Percentiles rank a stretch among this genome's conserved stretches.
phyloP scores from a whole-genome alignment of 2,113 vertebrate species.

The Etheostoma spectabile region DNA sequence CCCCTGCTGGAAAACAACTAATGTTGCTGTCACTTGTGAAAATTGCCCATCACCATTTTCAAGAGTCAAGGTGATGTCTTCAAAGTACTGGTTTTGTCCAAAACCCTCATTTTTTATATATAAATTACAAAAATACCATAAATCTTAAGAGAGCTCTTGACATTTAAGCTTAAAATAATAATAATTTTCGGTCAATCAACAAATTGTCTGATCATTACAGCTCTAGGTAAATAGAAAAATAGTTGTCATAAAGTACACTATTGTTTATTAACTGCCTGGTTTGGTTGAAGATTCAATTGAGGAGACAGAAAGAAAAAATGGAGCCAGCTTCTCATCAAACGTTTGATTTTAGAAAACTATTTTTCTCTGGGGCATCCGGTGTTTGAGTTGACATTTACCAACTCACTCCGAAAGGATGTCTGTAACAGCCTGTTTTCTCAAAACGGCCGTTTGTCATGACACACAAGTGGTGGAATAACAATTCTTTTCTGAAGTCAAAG shows the following conservation, averaged over 20 bases:
- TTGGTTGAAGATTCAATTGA: neutral
- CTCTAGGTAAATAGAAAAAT: neutral
- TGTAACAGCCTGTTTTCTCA: neutral
- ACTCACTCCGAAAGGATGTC: neutral
- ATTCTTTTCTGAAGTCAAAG: neutral
- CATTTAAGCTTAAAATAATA: neutral
- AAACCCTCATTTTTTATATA: neutral
- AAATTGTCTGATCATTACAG: neutral
- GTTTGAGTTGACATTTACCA: neutral
- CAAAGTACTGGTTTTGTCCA: neutral
- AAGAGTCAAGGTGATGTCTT: neutral
- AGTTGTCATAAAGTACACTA: neutral
- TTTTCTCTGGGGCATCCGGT: neutral
- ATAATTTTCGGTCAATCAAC: neutral
- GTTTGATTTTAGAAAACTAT: neutral
- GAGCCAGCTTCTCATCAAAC: neutral
- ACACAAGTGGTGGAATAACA: neutral
- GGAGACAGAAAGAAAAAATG: neutral
- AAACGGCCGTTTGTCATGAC: too few relatives aligned
- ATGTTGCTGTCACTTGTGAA: neutral
- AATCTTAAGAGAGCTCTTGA: neutral
- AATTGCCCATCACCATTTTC: neutral
- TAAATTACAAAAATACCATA: neutral
- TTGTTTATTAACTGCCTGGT: neutral
- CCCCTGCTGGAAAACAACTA: conserved; percentile 63